Base-by-base conservation (phyloP, 2,888 invertebrate genomes). In the Lithophane semibrunnea region DNA sequence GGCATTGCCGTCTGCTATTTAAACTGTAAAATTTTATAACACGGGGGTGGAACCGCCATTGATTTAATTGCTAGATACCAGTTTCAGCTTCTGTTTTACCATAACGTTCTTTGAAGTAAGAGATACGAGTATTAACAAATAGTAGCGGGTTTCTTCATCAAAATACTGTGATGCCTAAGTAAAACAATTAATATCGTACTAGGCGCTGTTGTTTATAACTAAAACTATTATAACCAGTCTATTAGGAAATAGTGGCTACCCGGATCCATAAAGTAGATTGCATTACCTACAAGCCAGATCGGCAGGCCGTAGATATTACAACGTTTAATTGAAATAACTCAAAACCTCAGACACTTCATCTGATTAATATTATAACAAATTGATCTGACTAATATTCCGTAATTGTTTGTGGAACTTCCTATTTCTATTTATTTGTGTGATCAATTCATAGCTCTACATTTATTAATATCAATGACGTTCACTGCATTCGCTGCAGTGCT, bases 1-100 rank as follows among this genome's bases (percentile, higher is more conserved):
- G 88, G 87, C 87, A 88, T 88, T 87, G 88, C 89, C 80, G 86
- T 86, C 82, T 91, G 89, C 90, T 91, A 91, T 93, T 94, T 92
- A 92, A 93, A 93, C 91, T 91, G 91, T 92, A 92, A 90, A 91
- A 91, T 93, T 92, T 93, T 92, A 91, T 92, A 92, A 92, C 90
- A 91, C 91, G 92, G 92, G n/a, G 90, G 90, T 88, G 21, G 61
- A 90, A 89, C 89, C 89, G 89, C 89, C 89, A 90, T 91, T 90
- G 89, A 86, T 88, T 89, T 91, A 89, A 91, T 91, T 92, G 89
- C 42, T 71, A 67, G 58, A 88, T 91, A 90, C 89, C 85, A 90
- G 82, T 89, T 83, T 81, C 79, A 83, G 80, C 76, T 87, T 85
- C 81, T 72, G 79, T 86, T 68, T 67, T n/a, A 66, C 29, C n/a